Conservation (phyloP, 2,113 vertebrate genomes). For the Clarias magur region DNA sequence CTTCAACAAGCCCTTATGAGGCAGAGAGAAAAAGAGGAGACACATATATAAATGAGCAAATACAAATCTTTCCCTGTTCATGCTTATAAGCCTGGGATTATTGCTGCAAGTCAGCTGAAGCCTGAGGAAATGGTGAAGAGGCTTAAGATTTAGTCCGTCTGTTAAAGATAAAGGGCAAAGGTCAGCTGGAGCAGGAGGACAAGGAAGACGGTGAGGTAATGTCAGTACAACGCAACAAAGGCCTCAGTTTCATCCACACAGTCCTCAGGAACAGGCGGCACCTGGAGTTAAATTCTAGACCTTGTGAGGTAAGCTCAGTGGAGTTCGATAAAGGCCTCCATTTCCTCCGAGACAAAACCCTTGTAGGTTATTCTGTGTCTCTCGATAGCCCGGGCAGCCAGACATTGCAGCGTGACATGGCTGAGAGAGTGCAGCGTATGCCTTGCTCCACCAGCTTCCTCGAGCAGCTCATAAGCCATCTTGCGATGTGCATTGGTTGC, state of each 20-base stretch:
- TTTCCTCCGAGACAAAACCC: conserved; percentile 89
- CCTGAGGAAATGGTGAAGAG: conserved; percentile 21
- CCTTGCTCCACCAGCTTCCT: conserved; percentile 82
- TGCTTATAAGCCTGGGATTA: conserved; percentile 51
- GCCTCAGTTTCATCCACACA: background rate
- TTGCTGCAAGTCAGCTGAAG: conserved; percentile 64
- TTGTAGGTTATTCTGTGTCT: conserved; percentile 92
- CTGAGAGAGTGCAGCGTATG: conserved; percentile 86
- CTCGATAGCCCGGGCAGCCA: conserved; percentile 88
- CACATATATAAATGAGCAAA: background rate
- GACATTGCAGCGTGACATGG: conserved; percentile 92
- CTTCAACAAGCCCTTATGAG: conserved; percentile 33
- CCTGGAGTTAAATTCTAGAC: background rate
- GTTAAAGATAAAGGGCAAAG: background rate
- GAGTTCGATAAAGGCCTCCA: conserved; percentile 94
- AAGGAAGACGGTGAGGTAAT: background rate
- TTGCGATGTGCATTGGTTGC: conserved; percentile 89
- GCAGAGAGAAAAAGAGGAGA: conserved; percentile 30
- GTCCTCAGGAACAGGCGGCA: background rate
- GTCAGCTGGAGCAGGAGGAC: background rate
- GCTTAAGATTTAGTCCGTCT: background rate
- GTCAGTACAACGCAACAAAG: background rate
- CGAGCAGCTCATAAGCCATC: conserved; percentile 87
- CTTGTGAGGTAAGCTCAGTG: conserved; percentile 63
- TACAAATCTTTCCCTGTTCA: conserved; percentile 32